Percentiles rank a stretch among this genome's conserved stretches.
phyloP scores from a whole-genome alignment of 92 coral and sea anemone species.

The Actinernus sp. region DNA sequence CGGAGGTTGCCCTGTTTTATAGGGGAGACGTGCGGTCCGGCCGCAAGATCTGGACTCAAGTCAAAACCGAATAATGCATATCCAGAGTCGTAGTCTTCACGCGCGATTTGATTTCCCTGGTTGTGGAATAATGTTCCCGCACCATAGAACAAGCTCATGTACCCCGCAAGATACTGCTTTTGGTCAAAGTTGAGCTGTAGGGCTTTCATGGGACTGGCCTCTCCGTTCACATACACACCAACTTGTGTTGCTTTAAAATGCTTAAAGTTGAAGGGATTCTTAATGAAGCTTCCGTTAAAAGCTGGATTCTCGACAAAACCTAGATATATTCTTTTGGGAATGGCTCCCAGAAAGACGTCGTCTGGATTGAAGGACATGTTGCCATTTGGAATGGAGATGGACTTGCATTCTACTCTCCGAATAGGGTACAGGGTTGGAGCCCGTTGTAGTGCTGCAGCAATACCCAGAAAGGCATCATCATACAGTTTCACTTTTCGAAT shows the following conservation, averaged over 20 bases:
- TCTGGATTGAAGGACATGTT: constrained; percentile 12
- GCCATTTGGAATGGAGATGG: constrained; percentile 12
- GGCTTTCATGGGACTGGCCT: constrained; percentile 25
- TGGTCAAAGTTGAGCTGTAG: constrained; percentile 27
- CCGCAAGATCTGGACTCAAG: constrained; percentile 13
- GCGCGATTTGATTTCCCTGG: constrained; percentile 27
- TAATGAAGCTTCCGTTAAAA: constrained; percentile 39
- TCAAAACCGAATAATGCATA: constrained; percentile 17
- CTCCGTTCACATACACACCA: constrained; percentile 33
- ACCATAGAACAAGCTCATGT: constrained; percentile 7
- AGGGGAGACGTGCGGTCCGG: constrained; percentile 27
- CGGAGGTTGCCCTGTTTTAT: constrained; percentile 41
- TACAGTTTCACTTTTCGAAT: constrained; percentile 42
- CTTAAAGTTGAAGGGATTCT: constrained; percentile 41
- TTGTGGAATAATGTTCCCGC: constrained; percentile 22
- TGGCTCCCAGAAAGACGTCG: constrained; percentile 13
- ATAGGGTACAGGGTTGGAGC: constrained; percentile 10
- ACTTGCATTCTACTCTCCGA: constrained; percentile 14
- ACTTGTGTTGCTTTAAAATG: not conserved
- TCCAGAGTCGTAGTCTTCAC: constrained; percentile 34
- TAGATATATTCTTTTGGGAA: constrained; percentile 5
- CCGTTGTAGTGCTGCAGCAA: constrained; percentile 10
- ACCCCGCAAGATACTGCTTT: not conserved
- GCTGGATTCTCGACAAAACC: constrained; percentile 51
- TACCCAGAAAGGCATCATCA: constrained; percentile 17